Evolutionary conservation across 64 coral and sea anemone genomes (phyloP).

Genomic region (Exaiptasia diaphana): DNA sequence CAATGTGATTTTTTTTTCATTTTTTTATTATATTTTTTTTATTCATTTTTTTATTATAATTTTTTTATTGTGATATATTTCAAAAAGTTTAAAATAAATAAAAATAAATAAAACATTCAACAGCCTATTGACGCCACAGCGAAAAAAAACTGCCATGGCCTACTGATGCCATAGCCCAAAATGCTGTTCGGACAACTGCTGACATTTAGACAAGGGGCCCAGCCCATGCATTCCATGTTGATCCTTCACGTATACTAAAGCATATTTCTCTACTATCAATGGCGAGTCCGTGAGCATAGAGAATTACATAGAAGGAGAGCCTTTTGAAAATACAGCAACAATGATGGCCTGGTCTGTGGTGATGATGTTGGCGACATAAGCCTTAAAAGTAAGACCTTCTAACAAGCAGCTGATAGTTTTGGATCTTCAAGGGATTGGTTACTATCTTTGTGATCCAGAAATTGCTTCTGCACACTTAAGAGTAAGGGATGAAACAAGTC

Average conservation of each 20-base stretch:
- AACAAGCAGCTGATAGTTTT: slow-evolving; percentile 42
- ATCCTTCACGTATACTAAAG: slow-evolving; percentile 30
- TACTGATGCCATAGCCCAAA: too few species aligned
- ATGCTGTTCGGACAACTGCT: too few species aligned
- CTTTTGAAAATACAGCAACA: slow-evolving; percentile 55
- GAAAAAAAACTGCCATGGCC: too few species aligned
- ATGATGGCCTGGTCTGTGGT: slow-evolving; percentile 18
- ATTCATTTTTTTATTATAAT: too few species aligned
- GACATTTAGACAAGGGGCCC: too few species aligned
- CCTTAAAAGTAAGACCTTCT: slow-evolving; percentile 10
- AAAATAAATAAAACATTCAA: too few species aligned
- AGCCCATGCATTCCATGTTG: too few species aligned
- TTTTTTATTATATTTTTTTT: too few species aligned
- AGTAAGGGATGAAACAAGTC: slow-evolving; percentile 1
- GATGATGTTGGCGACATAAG: background rate
- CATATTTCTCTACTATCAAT: slow-evolving; percentile 12
- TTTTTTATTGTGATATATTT: too few species aligned
- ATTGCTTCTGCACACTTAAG: slow-evolving; percentile 28
- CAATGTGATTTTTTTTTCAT: too few species aligned
- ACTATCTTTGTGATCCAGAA: slow-evolving; percentile 40
- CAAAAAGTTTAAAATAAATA: too few species aligned
- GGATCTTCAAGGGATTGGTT: slow-evolving; percentile 34
- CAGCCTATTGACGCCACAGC: too few species aligned
- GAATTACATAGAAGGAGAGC: slow-evolving; percentile 19
- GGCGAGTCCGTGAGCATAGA: slow-evolving; percentile 34